A percentile compares a stretch with the other conserved stretches of the same genome.
These are phyloP conservation scores for Sylvicapra grimmia DNA, from an alignment of 2,113 vertebrate genomes.

Conservation along the genomic window DNA sequence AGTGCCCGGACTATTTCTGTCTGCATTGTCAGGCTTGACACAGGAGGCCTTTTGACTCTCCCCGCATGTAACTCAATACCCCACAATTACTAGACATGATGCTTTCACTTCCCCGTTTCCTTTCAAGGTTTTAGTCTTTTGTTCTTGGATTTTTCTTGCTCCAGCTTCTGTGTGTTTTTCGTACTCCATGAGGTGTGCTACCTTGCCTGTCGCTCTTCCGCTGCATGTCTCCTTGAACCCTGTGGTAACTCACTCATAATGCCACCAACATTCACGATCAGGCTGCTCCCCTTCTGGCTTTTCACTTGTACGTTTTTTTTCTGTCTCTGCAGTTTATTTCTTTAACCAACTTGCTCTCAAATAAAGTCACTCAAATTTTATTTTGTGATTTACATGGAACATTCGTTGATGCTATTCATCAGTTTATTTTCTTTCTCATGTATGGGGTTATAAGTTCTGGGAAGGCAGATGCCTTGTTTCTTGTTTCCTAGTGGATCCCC, in stretches of 20 bases:
- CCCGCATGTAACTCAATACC: neutral
- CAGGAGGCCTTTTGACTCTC: neutral
- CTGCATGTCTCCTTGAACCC: neutral
- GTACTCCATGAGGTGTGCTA: rapidly evolving
- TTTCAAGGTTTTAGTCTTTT: neutral
- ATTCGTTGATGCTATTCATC: neutral
- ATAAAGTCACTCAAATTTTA: neutral
- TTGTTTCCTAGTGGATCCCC: neutral
- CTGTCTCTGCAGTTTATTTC: neutral
- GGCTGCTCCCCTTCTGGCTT: neutral
- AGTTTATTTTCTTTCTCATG: neutral
- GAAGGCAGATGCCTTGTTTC: neutral
- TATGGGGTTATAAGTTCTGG: neutral
- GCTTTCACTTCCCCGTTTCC: neutral
- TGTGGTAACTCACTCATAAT: neutral
- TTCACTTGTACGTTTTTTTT: neutral
- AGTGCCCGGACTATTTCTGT: neutral
- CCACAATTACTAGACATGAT: neutral
- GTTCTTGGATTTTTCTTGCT: neutral
- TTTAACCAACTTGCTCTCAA: neutral
- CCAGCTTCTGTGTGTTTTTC: neutral
- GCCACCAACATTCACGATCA: neutral
- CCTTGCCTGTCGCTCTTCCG: neutral
- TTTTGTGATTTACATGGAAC: neutral
- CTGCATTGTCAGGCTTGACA: neutral